Percentiles rank a stretch among this genome's conserved stretches.
Conservation (phyloP, 2,888 invertebrate species). For the Tetheella fluctuosa region DNA sequence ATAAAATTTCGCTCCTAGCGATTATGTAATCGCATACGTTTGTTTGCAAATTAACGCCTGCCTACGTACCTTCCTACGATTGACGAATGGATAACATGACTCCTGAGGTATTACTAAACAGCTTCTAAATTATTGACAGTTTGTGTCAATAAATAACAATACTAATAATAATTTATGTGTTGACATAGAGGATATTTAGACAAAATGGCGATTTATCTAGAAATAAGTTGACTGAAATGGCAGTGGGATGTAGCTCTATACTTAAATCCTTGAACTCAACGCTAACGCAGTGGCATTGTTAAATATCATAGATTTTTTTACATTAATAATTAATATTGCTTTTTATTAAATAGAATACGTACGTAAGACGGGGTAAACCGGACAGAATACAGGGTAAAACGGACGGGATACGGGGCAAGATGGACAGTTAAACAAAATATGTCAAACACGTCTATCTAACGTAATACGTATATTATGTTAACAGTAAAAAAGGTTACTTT, state of each 20-base stretch:
- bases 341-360: no score
- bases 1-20: not conserved
- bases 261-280: not conserved
- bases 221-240: not conserved
- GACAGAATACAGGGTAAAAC: no score
- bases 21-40: slow-evolving; percentile 14
- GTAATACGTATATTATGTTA: no score
- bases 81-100: not conserved
- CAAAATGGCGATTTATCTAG: not conserved
- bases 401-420: no score
- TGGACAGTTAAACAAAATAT: no score
- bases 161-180: slow-evolving; percentile 13
- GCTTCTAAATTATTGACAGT: not conserved
- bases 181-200: slow-evolving; percentile 3
- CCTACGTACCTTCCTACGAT: slow-evolving; percentile 27
- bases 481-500: no score
- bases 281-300: not conserved
- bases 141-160: slow-evolving; percentile 10
- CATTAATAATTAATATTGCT: no score
- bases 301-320: no score
- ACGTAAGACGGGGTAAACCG: no score
- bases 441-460: no score
- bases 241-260: not conserved
- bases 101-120: slow-evolving; percentile 6
- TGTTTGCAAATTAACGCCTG: slow-evolving; percentile 29